Conservation (phyloP, 1,140 invertebrate species). For the Mizuhopecten yessoensis region DNA sequence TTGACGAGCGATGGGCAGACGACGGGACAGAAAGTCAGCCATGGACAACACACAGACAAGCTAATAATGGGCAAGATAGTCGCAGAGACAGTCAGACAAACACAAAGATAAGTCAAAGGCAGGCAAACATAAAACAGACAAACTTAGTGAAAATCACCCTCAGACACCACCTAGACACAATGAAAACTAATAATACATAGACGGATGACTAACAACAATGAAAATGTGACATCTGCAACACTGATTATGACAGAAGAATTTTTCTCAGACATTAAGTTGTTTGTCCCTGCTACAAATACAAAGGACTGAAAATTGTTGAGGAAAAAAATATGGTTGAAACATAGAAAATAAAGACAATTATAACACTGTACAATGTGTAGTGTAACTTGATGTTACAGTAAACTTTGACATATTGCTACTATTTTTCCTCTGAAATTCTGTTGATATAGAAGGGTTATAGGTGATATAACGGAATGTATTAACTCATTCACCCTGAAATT, state of each 20-base stretch:
- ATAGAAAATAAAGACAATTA: too few relatives aligned
- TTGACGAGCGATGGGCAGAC: slow-evolving; percentile 7
- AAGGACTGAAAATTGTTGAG: not conserved
- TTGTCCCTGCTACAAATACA: not conserved
- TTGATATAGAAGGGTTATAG: too few relatives aligned
- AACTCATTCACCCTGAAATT: too few relatives aligned
- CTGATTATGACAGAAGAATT: not conserved
- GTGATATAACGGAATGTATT: too few relatives aligned
- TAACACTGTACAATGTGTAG: too few relatives aligned
- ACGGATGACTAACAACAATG: not conserved
- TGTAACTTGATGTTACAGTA: too few relatives aligned
- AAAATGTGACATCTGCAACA: slow-evolving; percentile 19
- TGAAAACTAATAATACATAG: slow-evolving; percentile 18
- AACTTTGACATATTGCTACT: too few relatives aligned
- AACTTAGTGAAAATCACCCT: not conserved
- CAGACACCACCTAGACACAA: slow-evolving; percentile 11
- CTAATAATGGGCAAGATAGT: slow-evolving; percentile 17
- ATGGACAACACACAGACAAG: slow-evolving; percentile 25
- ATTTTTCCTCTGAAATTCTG: too few relatives aligned
- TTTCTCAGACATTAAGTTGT: not conserved
- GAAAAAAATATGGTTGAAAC: too few relatives aligned
- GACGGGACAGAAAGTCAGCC: not conserved
- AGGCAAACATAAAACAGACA: slow-evolving; percentile 8
- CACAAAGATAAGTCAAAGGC: slow-evolving; percentile 15
- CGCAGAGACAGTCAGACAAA: not conserved